These are phyloP conservation scores for Drosophila aff. DNA, from an alignment of 1,140 invertebrate species.

Conservation along the genomic window DNA sequence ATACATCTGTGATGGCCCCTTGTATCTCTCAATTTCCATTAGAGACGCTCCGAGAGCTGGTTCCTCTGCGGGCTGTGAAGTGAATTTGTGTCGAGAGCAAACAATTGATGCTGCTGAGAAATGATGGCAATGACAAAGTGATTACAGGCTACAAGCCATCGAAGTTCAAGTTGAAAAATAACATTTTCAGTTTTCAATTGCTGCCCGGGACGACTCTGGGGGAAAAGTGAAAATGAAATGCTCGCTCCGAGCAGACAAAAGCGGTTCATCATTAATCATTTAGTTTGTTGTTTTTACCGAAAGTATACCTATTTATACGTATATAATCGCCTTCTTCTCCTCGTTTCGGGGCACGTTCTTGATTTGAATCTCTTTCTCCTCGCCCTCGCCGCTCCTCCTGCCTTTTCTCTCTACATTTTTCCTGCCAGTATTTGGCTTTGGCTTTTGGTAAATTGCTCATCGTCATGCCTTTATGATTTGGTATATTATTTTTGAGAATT, in stretches of 20 bases:
- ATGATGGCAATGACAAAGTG: conserved; percentile 83
- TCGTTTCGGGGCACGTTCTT: conserved; percentile 68
- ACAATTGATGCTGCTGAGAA: conserved; percentile 79
- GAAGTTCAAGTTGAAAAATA: conserved; percentile 72
- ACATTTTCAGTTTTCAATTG: conserved; percentile 68
- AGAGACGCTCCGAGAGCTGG: conserved; percentile 32
- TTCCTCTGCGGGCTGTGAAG: conserved; percentile 41
- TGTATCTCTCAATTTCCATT: conserved; percentile 78
- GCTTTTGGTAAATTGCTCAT: conserved; percentile 77
- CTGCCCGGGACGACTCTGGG: conserved; percentile 11
- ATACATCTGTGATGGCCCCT: conserved; percentile 28
- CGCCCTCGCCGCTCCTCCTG: neutral
- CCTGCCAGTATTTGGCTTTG: conserved; percentile 64
- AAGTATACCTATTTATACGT: conserved; percentile 59
- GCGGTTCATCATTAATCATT: conserved; percentile 78
- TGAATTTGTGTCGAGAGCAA: conserved; percentile 71
- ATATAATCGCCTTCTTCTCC: conserved; percentile 50
- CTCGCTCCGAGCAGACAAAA: conserved; percentile 47
- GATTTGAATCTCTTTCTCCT: conserved; percentile 71
- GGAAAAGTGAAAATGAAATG: conserved; percentile 75
- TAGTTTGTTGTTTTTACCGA: conserved; percentile 73
- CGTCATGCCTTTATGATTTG: conserved; percentile 83
- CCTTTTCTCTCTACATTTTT: conserved; percentile 15
- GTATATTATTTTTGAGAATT: conserved; percentile 77
- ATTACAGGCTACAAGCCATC: conserved; percentile 70